These are phyloP conservation scores for Chaunax sp. DNA, from an alignment of 2,797 vertebrate species.

Conservation along the genomic window DNA sequence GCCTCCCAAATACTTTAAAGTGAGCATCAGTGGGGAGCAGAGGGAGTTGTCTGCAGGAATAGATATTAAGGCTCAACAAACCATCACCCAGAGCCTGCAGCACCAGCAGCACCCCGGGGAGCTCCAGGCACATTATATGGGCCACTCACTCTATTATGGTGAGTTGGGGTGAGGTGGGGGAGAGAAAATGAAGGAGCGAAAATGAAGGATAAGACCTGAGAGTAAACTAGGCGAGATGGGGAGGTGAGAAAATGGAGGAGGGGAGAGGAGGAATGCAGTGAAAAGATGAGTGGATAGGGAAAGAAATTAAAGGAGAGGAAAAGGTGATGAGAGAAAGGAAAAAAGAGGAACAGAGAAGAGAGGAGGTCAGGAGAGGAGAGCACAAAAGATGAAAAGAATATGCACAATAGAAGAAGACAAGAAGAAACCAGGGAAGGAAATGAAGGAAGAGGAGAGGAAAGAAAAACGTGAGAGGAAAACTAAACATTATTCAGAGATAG, in stretches of 20 bases:
- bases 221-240: background rate
- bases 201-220: background rate
- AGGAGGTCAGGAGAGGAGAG: too few relatives aligned
- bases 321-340: too few relatives aligned
- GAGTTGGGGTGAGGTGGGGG: background rate
- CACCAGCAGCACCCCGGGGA: constrained; percentile 41
- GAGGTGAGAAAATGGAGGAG: too few relatives aligned
- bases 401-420: background rate
- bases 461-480: background rate
- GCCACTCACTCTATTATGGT: constrained; percentile 48
- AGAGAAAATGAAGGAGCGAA: background rate
- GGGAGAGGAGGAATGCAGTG: background rate
- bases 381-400: too few relatives aligned
- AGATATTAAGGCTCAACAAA: constrained; percentile 43
- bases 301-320: background rate
- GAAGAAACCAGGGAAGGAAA: background rate
- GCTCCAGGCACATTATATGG: constrained; percentile 48
- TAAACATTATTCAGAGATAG: too few relatives aligned
- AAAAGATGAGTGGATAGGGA: too few relatives aligned
- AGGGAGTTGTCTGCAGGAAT: constrained; percentile 43
- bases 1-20: constrained; percentile 41
- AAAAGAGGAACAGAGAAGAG: too few relatives aligned
- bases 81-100: constrained; percentile 49
- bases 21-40: constrained; percentile 28
- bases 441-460: background rate